Percentiles rank a stretch among this genome's conserved stretches.
phyloP scores from a whole-genome alignment of 1,140 invertebrate species.

The Cylas formicarius region DNA sequence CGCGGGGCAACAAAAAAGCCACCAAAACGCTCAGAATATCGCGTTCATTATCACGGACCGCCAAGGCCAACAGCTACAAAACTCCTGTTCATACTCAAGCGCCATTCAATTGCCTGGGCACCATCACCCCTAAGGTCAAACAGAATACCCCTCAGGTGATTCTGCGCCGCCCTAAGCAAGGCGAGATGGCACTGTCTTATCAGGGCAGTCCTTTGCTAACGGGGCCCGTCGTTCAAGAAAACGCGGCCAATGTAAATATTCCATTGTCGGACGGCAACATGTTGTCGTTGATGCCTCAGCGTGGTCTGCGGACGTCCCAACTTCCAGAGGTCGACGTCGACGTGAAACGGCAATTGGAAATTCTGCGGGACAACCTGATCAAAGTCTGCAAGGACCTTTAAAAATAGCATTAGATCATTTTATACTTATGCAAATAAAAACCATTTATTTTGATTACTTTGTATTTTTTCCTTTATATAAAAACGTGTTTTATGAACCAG shows the following conservation, averaged over 20 bases:
- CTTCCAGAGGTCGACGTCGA: conserved; percentile 58
- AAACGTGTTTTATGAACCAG: no score
- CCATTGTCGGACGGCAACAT: conserved; percentile 53
- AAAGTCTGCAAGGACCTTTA: conserved; percentile 44
- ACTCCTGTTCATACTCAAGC: no score
- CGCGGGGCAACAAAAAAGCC: no score
- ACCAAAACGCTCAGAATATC: no score
- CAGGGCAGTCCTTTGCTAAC: conserved; percentile 54
- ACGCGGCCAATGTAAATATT: conserved; percentile 56
- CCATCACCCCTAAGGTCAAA: no score
- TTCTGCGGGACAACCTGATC: conserved; percentile 62
- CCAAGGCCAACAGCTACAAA: no score
- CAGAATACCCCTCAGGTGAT: conserved; percentile 54
- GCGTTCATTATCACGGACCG: no score
- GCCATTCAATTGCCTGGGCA: no score
- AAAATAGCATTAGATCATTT: no score
- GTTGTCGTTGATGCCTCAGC: conserved; percentile 52
- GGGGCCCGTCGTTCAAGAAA: conserved; percentile 34
- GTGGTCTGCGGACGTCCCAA: conserved; percentile 48
- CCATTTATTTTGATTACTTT: no score
- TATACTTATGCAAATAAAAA: no score
- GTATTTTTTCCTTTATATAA: no score
- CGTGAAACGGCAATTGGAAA: conserved; percentile 86
- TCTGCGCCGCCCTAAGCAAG: conserved; percentile 52
- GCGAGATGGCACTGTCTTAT: conserved; percentile 60